Percentiles rank a stretch among this genome's conserved stretches.
Conservation (phyloP, 2,113 vertebrate genomes). For the Erythrocercus mccallii region DNA sequence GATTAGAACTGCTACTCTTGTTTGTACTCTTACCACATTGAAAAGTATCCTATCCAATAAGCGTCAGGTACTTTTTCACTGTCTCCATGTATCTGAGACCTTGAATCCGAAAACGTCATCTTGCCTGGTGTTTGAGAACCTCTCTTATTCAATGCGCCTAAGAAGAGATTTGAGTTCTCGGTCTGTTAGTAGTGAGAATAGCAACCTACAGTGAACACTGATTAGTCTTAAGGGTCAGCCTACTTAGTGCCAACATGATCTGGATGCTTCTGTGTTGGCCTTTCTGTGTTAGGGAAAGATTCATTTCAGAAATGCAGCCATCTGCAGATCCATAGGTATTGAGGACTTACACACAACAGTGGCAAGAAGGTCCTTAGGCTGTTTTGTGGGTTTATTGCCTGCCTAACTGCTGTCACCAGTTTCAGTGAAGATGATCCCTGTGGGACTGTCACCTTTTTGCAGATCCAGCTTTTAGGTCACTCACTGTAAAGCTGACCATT, state of each 20-base stretch:
- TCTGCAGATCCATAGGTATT: not conserved
- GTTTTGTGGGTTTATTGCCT: not conserved
- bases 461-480: not conserved
- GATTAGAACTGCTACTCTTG: not conserved
- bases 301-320: not conserved
- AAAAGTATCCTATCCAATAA: not conserved
- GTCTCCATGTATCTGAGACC: not conserved
- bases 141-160: not conserved
- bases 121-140: not conserved
- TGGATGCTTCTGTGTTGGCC: not conserved
- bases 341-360: not conserved
- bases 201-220: not conserved
- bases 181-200: not conserved
- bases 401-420: not conserved
- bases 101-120: rapidly evolving
- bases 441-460: not conserved
- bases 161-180: not conserved
- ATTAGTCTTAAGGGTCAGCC: not conserved
- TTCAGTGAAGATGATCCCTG: not conserved
- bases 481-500: not conserved
- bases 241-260: not conserved
- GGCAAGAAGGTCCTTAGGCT: not conserved
- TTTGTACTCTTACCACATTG: not conserved
- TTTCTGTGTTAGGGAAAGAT: not conserved
- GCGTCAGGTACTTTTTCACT: not conserved